phyloP scores from a whole-genome alignment of 2,113 vertebrate species.

The Oryzias curvinotus region DNA sequence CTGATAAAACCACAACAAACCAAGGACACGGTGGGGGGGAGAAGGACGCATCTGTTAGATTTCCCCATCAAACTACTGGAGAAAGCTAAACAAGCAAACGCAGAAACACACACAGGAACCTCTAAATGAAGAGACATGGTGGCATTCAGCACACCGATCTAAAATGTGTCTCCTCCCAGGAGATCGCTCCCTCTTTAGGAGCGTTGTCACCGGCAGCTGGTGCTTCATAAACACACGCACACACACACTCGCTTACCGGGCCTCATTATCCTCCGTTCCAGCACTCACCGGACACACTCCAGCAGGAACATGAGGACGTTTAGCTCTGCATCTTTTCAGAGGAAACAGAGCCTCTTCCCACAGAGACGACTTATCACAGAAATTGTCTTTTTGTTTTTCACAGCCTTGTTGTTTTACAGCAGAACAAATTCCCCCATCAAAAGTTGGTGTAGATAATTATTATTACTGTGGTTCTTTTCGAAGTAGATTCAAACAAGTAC shows the following conservation, averaged over 20 bases:
- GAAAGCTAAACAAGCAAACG: neutral
- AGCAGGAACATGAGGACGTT: conserved; percentile 36
- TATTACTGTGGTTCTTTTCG: conserved; percentile 32
- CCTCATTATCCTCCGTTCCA: conserved; percentile 51
- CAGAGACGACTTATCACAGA: conserved; percentile 46
- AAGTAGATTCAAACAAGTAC: conserved; percentile 7
- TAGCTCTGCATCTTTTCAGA: conserved; percentile 42
- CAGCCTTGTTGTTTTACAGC: conserved; percentile 38
- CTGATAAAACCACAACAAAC: too few species aligned
- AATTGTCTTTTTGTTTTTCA: conserved; percentile 50
- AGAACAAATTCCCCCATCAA: conserved; percentile 59
- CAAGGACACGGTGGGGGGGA: too few species aligned
- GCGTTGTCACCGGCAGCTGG: conserved; percentile 55
- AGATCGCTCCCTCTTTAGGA: conserved; percentile 35
- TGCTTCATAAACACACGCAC: conserved; percentile 27
- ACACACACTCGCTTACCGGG: conserved; percentile 20
- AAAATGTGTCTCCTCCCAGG: conserved; percentile 41
- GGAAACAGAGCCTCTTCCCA: conserved; percentile 18
- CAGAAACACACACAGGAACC: neutral
- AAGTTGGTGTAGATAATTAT: conserved; percentile 20
- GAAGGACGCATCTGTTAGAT: too few species aligned
- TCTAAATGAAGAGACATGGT: conserved; percentile 3
- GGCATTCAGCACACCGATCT: conserved; percentile 32
- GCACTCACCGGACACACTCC: conserved; percentile 49
- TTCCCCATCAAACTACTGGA: neutral